Conservation (phyloP, 2,797 vertebrate genomes). For the Novumbra hubbsi region DNA sequence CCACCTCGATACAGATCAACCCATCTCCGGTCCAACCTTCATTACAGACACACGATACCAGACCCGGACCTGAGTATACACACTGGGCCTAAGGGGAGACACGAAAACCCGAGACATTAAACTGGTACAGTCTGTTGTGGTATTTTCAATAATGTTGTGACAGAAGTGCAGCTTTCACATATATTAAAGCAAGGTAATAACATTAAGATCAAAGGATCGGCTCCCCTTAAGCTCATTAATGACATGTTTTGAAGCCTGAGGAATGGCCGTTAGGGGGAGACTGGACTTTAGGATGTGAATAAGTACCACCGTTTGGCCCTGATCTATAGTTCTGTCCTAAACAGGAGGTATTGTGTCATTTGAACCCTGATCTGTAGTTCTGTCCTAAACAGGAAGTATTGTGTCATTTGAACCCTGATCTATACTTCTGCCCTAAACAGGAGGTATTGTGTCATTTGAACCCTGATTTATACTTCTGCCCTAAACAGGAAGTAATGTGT, state of each 20-base stretch:
- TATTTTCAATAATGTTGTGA: too few relatives aligned
- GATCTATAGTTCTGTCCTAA: not conserved
- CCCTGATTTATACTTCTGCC: not conserved
- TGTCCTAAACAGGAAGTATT: not conserved
- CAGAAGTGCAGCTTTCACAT: too few relatives aligned
- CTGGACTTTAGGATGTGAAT: too few relatives aligned
- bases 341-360: not conserved
- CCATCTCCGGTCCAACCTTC: slow-evolving; percentile 91
- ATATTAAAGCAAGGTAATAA: too few relatives aligned
- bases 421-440: not conserved
- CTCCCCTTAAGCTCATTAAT: too few relatives aligned
- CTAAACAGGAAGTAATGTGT: not conserved
- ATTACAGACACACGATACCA: slow-evolving; percentile 78
- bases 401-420: not conserved
- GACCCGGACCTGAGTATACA: slow-evolving; percentile 69
- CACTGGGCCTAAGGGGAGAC: slow-evolving; percentile 77
- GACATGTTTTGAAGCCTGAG: too few relatives aligned
- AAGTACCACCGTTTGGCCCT: not conserved
- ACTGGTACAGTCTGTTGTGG: not conserved
- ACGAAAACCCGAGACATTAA: not conserved
- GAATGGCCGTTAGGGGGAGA: too few relatives aligned
- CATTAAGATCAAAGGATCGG: too few relatives aligned
- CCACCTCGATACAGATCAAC: slow-evolving; percentile 80
- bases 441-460: not conserved
- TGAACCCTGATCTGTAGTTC: not conserved